A percentile compares a stretch with the other conserved stretches of the same genome.
These are phyloP conservation scores for Neuroterus valhalla DNA, from an alignment of 1,140 invertebrate genomes.

Conservation along the genomic window DNA sequence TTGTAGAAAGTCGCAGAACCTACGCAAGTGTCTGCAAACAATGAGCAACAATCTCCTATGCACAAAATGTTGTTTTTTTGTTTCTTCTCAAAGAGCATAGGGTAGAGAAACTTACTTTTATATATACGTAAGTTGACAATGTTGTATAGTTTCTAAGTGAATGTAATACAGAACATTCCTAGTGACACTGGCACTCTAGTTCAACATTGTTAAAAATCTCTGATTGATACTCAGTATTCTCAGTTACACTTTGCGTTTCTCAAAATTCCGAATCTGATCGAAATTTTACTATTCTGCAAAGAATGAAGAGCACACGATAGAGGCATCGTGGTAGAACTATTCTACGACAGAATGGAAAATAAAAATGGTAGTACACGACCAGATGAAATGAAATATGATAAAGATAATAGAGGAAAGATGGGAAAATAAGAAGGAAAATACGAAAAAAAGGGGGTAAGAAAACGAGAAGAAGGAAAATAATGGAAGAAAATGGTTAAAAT, in stretches of 20 bases:
- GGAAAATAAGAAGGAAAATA: neutral
- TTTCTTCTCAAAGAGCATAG: neutral
- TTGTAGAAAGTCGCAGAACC: neutral
- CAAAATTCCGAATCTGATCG: neutral
- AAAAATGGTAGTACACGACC: constrained; percentile 28
- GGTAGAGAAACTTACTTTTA: neutral
- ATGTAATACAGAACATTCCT: constrained; percentile 26
- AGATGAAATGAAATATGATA: neutral
- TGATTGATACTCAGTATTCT: neutral
- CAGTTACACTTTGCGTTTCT: neutral
- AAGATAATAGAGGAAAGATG: neutral
- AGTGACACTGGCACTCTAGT: constrained; percentile 23
- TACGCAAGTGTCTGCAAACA: neutral
- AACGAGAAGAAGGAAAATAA: neutral
- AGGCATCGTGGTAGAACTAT: constrained; percentile 12
- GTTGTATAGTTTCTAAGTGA: neutral
- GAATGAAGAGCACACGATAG: constrained; percentile 13
- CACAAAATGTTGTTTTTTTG: neutral
- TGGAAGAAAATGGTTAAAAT: neutral
- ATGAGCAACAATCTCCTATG: neutral
- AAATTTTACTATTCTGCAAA: neutral
- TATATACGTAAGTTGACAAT: neutral
- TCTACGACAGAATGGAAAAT: constrained; percentile 6
- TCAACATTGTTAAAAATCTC: neutral
- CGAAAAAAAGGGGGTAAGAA: neutral